phyloP scores from a whole-genome alignment of 2,888 invertebrate genomes.

The Drosophila borealis region DNA sequence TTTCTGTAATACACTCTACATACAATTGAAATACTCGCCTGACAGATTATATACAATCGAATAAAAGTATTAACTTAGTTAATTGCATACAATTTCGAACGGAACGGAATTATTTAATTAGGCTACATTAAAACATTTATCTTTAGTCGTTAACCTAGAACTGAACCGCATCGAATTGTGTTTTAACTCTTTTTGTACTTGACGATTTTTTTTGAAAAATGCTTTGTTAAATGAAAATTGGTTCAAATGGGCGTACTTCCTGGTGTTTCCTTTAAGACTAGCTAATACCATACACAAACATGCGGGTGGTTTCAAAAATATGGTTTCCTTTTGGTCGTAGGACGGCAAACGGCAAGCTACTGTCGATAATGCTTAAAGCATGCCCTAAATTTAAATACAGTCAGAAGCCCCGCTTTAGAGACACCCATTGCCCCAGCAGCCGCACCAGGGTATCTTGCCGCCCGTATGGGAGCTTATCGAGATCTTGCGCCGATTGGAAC shows the following conservation, averaged over 20 bases:
- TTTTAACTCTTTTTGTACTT: conserved; percentile 53
- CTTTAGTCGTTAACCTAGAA: conserved; percentile 13
- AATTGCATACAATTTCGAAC: conserved; percentile 37
- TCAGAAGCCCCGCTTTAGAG: conserved; percentile 37
- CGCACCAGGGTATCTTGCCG: conserved; percentile 85
- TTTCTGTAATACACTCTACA: conserved; percentile 42
- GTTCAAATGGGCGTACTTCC: not conserved
- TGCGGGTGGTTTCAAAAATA: conserved; percentile 28
- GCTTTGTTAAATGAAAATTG: conserved; percentile 8
- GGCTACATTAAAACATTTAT: conserved; percentile 19
- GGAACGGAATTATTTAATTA: conserved; percentile 43
- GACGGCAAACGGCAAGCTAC: conserved; percentile 50
- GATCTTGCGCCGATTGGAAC: conserved; percentile 84
- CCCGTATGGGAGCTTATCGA: conserved; percentile 84
- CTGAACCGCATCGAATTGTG: conserved; percentile 29
- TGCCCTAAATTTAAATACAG: not conserved
- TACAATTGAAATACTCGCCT: conserved; percentile 33
- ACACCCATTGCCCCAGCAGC: conserved; percentile 85
- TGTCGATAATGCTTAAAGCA: not conserved
- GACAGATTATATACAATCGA: conserved; percentile 57
- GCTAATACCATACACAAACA: conserved; percentile 43
- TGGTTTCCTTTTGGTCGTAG: conserved; percentile 30
- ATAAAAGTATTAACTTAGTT: conserved; percentile 21
- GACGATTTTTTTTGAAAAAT: conserved; percentile 38
- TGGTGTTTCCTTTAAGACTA: conserved; percentile 25